Base-by-base conservation (phyloP, 2,888 invertebrate species). In the Pecten maximus region DNA sequence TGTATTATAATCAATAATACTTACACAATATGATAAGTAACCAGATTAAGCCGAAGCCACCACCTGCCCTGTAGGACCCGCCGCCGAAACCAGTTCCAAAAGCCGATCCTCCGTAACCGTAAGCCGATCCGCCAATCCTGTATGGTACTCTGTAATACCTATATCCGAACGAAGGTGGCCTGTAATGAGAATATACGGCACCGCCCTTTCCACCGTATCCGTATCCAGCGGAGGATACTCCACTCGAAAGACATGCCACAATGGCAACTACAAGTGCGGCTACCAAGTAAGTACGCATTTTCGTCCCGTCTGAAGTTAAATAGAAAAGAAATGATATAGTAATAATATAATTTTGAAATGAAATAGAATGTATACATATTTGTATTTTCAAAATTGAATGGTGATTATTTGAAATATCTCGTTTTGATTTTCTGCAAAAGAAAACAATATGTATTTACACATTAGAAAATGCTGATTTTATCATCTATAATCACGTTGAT, bases 261-360 rank as follows among this genome's bases (percentile, higher is more conserved):
- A 74, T 23, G 35, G 74, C 74, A 35, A 74, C 16, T 74, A 74
- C 35, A 35, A 74, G 74, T 12, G 74, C 74, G 0, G 74, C 74
- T 74, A 74, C 74, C 35, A 74, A 8, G 6, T 74, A 74, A 35
- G 74, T 74, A 74, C 74, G 74, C 74, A 74, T 74, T 74, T 74
- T 74, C 74, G 23, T 60, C 60, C 60, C 6, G 60, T 60, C n/a
- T 60, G 6, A 74, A 28, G 6, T n/a, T n/a, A n/a, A n/a, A n/a
- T n/a, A 44, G 44, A 44, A 44, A 44, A 12, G 44, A 44, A 44
- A 44, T n/a, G n/a, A n/a, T n/a, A n/a, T n/a, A n/a, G n/a, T n/a
- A n/a, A n/a, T n/a, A n/a, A n/a, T n/a, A n/a, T n/a, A n/a, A n/a
- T n/a, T n/a, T n/a, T n/a, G n/a, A n/a, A n/a, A n/a, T n/a, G n/a